phyloP scores from a whole-genome alignment of 2,113 vertebrate genomes.

The Melanocharis versteri region DNA sequence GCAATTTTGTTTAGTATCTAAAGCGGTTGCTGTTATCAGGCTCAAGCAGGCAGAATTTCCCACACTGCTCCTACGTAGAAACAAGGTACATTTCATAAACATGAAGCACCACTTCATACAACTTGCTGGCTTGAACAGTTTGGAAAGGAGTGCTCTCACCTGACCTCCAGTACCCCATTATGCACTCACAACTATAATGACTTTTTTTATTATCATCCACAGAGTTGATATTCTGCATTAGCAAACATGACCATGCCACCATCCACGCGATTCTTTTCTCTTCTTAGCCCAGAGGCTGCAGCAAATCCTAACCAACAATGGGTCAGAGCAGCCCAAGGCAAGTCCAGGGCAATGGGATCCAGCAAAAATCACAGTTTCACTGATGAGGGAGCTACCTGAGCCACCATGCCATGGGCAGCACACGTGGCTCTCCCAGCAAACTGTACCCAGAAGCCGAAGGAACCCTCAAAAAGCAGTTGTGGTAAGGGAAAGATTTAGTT shows the following conservation, averaged over 20 bases:
- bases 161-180: not conserved
- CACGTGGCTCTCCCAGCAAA: not conserved
- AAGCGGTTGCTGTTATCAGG: not conserved
- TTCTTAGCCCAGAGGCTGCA: not conserved
- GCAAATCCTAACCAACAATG: accelerated
- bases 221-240: not conserved
- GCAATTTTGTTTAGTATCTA: not conserved
- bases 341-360: not conserved
- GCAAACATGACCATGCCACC: not conserved
- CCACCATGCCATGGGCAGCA: not conserved
- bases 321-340: not conserved
- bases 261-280: not conserved
- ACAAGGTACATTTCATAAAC: not conserved
- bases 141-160: not conserved
- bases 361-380: not conserved
- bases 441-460: accelerated
- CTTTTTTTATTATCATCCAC: not conserved
- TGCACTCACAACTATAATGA: accelerated
- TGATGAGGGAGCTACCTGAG: accelerated
- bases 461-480: not conserved
- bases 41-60: not conserved
- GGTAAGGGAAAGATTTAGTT: not conserved
- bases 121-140: not conserved
- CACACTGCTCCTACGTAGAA: not conserved
- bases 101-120: not conserved